Conservation (phyloP, 2,888 invertebrate species). For the Drepana falcataria region DNA sequence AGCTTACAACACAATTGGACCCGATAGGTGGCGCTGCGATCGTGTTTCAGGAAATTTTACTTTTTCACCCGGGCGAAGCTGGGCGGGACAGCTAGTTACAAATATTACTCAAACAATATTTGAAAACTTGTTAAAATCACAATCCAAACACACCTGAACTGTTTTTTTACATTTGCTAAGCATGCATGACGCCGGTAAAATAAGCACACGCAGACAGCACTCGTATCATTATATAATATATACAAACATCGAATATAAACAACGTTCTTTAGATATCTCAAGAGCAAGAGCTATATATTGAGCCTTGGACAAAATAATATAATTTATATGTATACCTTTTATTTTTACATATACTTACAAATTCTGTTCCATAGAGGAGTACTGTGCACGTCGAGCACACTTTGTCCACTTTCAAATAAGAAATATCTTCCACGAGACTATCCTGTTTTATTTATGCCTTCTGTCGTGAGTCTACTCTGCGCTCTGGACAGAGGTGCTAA, state of each 20-base stretch:
- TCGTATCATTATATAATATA: conserved; percentile 21
- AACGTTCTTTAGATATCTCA: background rate
- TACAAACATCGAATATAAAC: conserved; percentile 32
- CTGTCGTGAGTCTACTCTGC: conserved; percentile 34
- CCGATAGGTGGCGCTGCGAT: no score
- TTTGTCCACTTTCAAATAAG: no score
- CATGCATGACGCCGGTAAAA: conserved; percentile 13
- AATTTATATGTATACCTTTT: background rate
- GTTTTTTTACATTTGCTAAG: conserved; percentile 15
- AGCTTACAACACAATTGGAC: no score
- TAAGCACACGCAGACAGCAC: conserved; percentile 13
- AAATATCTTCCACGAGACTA: no score
- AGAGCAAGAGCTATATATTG: no score
- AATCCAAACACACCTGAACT: conserved; percentile 28
- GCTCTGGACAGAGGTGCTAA: conserved; percentile 56
- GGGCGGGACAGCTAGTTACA: no score
- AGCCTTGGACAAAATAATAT: background rate
- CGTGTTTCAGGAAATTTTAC: no score
- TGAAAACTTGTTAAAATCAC: conserved; percentile 34
- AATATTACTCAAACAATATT: conserved; percentile 38
- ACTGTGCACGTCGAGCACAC: no score
- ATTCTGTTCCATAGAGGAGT: no score
- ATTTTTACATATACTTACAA: no score
- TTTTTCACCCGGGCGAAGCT: no score
- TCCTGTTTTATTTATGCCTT: conserved; percentile 5